Base-by-base conservation (phyloP, 1,140 invertebrate genomes). In the Pseudomyrmex sp. region DNA sequence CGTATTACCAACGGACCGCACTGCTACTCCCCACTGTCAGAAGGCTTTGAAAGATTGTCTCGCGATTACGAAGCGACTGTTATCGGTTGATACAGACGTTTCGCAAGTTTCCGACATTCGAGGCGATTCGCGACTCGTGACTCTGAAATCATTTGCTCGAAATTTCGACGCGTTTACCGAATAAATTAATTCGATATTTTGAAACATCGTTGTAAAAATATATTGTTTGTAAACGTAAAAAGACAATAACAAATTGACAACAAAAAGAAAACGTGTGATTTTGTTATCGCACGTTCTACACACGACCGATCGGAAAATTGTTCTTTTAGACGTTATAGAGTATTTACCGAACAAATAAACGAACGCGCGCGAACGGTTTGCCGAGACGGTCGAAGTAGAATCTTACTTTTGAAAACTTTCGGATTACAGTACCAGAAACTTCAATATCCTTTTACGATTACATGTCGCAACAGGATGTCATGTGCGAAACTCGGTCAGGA, bases 361-460 rank as follows among this genome's bases (percentile, higher is more conserved):
- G 10, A 69, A 35, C 35, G 35, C 56, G 66, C 35, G 35, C 56
- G 66, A 72, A 15, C 20, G 7, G 1, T 70, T 48, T 44, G 18
- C 52, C 13, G 54, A 59, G 4, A 59, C 46, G 44, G 13, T 48
- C 48, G 23, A 80, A 61, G 76, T 18, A 59, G 76, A 80, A 61
- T 80, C 69, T 80, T 70, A 80, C 23, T 80, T 80, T 12, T 59
- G 10, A 8, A 70, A 80, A 80, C 65, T 80, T 80, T 80, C 56
- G 76, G 76, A 72, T 80, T 72, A 80, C 76, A 20, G 54, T 72
- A 80, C 56, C 76, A 70, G 76, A 80, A 79, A 80, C 76, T 80
- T 80, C 76, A 70, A 72, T 72, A 80, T 70, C 76, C 66, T 72
- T 72, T 80, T 80, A 80, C 76, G 76, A 80, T 80, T 80, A 80